These are phyloP conservation scores for Heterohyrax brucei DNA, from an alignment of 2,797 vertebrate species.

Conservation along the genomic window DNA sequence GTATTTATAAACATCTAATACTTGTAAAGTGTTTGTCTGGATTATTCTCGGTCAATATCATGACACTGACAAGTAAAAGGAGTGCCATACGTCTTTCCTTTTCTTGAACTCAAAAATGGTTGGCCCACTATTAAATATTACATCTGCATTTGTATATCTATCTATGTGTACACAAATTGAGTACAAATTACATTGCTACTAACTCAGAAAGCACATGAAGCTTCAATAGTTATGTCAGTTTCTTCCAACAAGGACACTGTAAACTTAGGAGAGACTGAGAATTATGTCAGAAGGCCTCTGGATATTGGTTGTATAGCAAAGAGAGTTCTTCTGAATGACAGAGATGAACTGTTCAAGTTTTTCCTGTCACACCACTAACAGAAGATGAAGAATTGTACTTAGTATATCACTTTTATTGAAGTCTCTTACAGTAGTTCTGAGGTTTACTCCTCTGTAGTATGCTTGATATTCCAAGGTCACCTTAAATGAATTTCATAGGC, in stretches of 20 bases:
- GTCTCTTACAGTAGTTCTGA: neutral
- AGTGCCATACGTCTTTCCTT: neutral
- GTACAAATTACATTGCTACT: neutral
- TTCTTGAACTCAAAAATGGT: constrained; percentile 6
- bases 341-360: neutral
- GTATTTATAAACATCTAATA: constrained; percentile 18
- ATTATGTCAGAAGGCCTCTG: neutral
- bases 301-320: neutral
- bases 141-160: neutral
- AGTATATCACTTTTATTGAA: neutral
- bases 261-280: neutral
- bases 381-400: neutral
- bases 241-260: neutral
- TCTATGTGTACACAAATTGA: neutral
- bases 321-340: neutral
- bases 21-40: neutral
- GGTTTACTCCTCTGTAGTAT: neutral
- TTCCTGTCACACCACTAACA: neutral
- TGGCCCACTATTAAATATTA: neutral
- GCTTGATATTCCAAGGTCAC: neutral
- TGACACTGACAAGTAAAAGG: neutral
- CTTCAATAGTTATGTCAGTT: neutral
- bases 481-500: constrained; percentile 6
- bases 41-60: neutral
- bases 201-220: neutral